Conservation (phyloP, 2,113 vertebrate species). For the Glaucidium brasilianum region DNA sequence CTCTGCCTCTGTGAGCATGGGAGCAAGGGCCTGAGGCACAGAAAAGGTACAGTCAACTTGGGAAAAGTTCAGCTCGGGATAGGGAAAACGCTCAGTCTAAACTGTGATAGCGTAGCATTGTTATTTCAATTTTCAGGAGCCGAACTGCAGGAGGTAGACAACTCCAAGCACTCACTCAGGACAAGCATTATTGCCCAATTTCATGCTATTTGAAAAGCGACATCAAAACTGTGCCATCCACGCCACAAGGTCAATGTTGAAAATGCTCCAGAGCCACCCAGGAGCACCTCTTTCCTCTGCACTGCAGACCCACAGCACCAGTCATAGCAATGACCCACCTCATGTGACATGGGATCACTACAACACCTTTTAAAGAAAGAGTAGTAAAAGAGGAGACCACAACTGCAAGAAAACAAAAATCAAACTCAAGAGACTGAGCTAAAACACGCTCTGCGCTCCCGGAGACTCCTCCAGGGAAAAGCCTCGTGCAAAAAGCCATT, state of each 20-base stretch:
- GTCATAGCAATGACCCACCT: too few species aligned
- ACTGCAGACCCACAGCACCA: background rate
- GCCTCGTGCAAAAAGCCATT: background rate
- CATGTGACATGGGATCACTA: background rate
- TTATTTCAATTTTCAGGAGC: background rate
- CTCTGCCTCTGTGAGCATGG: background rate
- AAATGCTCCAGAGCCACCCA: background rate
- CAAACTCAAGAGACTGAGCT: background rate
- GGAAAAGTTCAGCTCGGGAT: background rate
- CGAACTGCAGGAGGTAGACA: background rate
- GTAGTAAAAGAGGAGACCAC: background rate
- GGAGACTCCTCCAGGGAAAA: background rate
- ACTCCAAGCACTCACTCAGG: background rate
- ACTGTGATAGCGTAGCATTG: rapidly evolving
- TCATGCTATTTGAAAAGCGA: rapidly evolving
- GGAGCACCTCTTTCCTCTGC: background rate
- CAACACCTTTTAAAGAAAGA: background rate
- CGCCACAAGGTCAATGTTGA: rapidly evolving
- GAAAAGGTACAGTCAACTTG: background rate
- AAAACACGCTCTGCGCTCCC: background rate
- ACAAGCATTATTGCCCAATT: background rate
- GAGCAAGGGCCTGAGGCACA: background rate
- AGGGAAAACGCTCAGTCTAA: background rate
- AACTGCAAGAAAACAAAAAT: background rate
- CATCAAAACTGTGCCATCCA: background rate